Base-by-base conservation (phyloP, 2,888 invertebrate species). In the Polydrusus cervinus region DNA sequence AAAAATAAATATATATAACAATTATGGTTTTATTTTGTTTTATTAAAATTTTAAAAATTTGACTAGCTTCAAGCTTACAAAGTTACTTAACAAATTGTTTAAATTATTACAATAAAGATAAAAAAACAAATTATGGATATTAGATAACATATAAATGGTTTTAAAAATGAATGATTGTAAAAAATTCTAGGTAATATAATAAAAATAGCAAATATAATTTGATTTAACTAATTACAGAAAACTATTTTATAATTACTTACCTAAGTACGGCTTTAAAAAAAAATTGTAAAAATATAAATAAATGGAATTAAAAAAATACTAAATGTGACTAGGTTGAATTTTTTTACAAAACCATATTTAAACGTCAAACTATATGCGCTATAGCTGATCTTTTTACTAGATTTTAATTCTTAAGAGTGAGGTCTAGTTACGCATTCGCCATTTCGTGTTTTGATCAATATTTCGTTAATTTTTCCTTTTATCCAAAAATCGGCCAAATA, bases 21-120 rank as follows among this genome's bases (percentile, higher is more conserved):
- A 18, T 45, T 25, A 25, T 25, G 25, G 25, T 25, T 25, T n/a
- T 1, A 51, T 34, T 34, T 34, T 34, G 10, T 34, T 34, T 79
- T 81, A 82, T 79, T 81, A 78, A 81, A 82, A 83, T 78, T 80
- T 77, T 81, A 81, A 79, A 84, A 84, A 84, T 83, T n/a, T 85
- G 85, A 85, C 85, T 85, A 85, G 85, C 83, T 79, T 78, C 79
- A 84, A 80, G 80, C 80, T 57, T 76, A 74, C 60, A 69, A 75
- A 75, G 40, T 57, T 30, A 64, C 71, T 18, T 57, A 43, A 43
- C 6, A 40, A 40, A n/a, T n/a, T 9, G 6, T 43, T 13, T 43
- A 66, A 53, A 10, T 20, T 67, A 13, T 34, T 55, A 49, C 49
- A 49, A 47, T 65, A n/a, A 47, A 30, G 47, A 5, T 13, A 65